These are phyloP conservation scores for Hedychridium roseum DNA, from an alignment of 2,888 invertebrate genomes.

Conservation along the genomic window DNA sequence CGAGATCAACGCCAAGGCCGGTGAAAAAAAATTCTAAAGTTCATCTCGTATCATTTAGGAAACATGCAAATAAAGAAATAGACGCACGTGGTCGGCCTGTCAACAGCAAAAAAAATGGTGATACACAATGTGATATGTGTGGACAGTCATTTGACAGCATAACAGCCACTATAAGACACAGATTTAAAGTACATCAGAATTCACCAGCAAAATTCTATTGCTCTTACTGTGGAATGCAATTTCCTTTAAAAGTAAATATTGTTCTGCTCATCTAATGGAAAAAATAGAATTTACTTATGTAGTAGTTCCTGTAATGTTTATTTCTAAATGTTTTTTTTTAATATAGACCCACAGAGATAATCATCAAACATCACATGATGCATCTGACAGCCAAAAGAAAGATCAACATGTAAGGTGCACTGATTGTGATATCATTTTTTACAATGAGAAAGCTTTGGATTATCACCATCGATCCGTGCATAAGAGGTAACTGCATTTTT, in stretches of 20 bases:
- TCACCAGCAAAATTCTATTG: conserved; percentile 73
- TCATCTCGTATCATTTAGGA: conserved; percentile 61
- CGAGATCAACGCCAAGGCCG: no score
- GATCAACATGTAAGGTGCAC: conserved; percentile 63
- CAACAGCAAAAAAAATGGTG: conserved; percentile 48
- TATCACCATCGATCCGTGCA: conserved; percentile 68
- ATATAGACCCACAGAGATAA: conserved; percentile 69
- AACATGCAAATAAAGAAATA: conserved; percentile 72
- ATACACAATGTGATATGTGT: conserved; percentile 71
- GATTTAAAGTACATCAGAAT: conserved; percentile 72
- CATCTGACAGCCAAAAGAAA: conserved; percentile 40
- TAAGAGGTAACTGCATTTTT: conserved; percentile 55
- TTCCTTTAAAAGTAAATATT: conserved; percentile 69
- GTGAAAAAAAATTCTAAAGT: no score
- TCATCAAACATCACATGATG: conserved; percentile 67
- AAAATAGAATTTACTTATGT: no score
- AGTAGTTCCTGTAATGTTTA: not conserved
- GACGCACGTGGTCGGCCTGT: conserved; percentile 61
- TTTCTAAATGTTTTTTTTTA: conserved; percentile 15
- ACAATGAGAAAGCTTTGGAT: conserved; percentile 67
- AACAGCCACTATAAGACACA: conserved; percentile 73
- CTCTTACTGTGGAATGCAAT: conserved; percentile 74
- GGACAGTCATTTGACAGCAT: conserved; percentile 68
- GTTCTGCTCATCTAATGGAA: not conserved
- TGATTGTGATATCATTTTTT: conserved; percentile 69